Conservation (phyloP, 1,140 invertebrate genomes). For the Steinernema khuongi region DNA sequence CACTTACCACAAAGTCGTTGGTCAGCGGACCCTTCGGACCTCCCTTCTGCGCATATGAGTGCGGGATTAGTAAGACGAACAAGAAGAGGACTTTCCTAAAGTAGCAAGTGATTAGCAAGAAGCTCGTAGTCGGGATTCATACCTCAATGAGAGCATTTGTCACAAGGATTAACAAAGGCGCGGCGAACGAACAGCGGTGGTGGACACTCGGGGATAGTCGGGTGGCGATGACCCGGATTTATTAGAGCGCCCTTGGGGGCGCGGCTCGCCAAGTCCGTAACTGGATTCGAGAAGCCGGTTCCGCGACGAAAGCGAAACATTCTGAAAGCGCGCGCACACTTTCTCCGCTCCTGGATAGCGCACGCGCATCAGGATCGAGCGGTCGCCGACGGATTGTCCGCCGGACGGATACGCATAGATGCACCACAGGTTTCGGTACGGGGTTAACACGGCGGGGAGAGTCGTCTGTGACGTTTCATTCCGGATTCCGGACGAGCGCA, state of each 20-base stretch:
- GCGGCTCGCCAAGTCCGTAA: slow-evolving; percentile 1
- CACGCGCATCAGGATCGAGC: background rate
- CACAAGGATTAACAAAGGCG: background rate
- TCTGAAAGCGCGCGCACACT: background rate
- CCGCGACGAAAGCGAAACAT: slow-evolving; percentile 7
- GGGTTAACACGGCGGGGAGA: too few species aligned
- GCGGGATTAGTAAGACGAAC: slow-evolving; percentile 6
- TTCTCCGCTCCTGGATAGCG: background rate
- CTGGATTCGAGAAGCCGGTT: slow-evolving; percentile 11
- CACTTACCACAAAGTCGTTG: slow-evolving; percentile 9
- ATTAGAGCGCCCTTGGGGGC: slow-evolving; percentile 16
- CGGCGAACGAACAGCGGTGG: background rate
- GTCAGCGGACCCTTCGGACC: slow-evolving; percentile 12
- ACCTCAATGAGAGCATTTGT: background rate
- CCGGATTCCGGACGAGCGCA: too few species aligned
- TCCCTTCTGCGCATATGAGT: background rate
- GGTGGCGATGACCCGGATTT: slow-evolving; percentile 8
- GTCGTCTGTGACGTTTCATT: too few species aligned
- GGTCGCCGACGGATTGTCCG: background rate
- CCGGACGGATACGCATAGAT: background rate
- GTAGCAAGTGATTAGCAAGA: background rate
- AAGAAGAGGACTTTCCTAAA: slow-evolving; percentile 15
- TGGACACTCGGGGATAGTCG: background rate
- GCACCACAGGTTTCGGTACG: too few species aligned
- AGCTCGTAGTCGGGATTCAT: background rate